These are phyloP conservation scores for Acanthaster planci DNA, from an alignment of 35 echinoderm and acorn worm species.

Conservation along the genomic window DNA sequence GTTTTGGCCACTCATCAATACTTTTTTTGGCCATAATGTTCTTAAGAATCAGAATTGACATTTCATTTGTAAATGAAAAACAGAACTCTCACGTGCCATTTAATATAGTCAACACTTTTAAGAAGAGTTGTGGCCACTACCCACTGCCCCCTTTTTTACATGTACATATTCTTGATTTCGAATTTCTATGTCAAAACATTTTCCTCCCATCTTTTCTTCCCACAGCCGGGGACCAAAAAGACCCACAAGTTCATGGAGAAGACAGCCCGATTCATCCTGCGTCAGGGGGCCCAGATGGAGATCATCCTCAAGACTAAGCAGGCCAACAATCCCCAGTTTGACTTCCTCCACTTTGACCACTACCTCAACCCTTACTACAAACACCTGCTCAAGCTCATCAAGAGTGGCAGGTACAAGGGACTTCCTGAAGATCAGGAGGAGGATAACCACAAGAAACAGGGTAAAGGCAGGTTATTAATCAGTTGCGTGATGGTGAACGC, in stretches of 20 bases:
- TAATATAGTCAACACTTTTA: neutral
- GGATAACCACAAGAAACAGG: constrained; percentile 47
- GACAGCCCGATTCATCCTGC: constrained; percentile 78
- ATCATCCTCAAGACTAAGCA: constrained; percentile 96
- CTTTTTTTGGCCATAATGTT: no score
- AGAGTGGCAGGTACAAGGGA: constrained; percentile 72
- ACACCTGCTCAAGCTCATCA: constrained; percentile 76
- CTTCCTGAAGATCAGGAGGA: constrained; percentile 23
- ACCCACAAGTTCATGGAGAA: constrained; percentile 84
- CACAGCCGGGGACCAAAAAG: constrained; percentile 83
- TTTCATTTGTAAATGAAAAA: no score
- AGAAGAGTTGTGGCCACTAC: neutral
- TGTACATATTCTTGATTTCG: constrained; percentile 14
- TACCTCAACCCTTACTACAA: constrained; percentile 99
- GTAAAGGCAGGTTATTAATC: no score
- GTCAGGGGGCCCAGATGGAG: constrained; percentile 89
- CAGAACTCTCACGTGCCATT: no score
- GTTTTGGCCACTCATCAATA: no score
- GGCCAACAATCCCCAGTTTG: constrained; percentile 96
- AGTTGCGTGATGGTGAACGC: no score
- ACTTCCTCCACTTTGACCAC: constrained; percentile 95
- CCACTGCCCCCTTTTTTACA: neutral
- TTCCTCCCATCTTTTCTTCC: neutral
- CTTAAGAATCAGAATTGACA: no score
- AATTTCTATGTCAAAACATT: no score